Base-by-base conservation (phyloP, 2,888 invertebrate genomes). In the Machimus rusticus region DNA sequence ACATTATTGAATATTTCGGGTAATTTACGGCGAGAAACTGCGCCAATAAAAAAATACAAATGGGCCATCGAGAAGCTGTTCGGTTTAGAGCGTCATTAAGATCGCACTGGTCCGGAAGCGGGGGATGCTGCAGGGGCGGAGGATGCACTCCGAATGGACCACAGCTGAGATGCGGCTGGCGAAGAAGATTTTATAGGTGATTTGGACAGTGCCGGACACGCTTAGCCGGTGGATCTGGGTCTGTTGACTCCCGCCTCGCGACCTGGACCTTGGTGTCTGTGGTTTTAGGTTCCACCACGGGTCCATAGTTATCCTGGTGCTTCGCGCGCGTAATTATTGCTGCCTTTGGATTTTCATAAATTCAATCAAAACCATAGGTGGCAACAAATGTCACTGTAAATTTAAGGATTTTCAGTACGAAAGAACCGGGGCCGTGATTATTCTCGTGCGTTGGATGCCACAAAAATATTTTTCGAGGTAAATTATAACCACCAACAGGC, bases 311-410 rank as follows among this genome's bases (percentile, higher is more conserved):
- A 85, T 85, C 85, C 85, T 85, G 34, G 16, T 85, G 28, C 43
- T 14, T 31, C 31, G 74, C 74, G 85, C 28, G 28, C 28, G 31
- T 85, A 85, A 85, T 85, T 85, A 85, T 85, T 85, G 74, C 74
- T 74, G 57, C 74, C 85, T 85, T 85, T 85, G 85, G 74, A 85
- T 85, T 85, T 85, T 85, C 74, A 85, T 85, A 85, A 85, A 85
- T 85, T 85, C 85, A 85, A 85, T 85, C 85, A 86, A 86, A 86
- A 86, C 86, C 86, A 86, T 86, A 86, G 86, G 86, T 86, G 86
- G 86, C 86, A 86, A 86, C 78, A 86, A 86, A 86, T 86, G 86
- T 86, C 86, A 86, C 78, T 78, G 86, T 86, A 86, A 86, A 86
- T 86, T 86, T 55, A 86, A 86, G 86, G 86, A 86, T 86, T 86